phyloP scores from a whole-genome alignment of 2,888 invertebrate genomes.

The Zelleria hepariella region DNA sequence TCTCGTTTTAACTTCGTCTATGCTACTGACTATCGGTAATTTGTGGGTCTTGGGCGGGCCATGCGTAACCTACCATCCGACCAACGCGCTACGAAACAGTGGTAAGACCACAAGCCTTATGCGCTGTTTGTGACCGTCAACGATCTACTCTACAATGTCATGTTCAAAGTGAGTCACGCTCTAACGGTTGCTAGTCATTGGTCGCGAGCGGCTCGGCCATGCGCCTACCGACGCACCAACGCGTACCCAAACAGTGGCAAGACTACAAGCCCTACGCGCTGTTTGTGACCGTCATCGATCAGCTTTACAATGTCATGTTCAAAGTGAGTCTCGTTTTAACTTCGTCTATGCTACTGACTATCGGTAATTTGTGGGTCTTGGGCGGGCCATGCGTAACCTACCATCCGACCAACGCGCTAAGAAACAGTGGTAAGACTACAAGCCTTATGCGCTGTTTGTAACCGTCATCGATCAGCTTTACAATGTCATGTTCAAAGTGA shows the following conservation, averaged over 20 bases:
- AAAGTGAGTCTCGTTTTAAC: constrained; percentile 69
- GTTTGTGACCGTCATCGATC: constrained; percentile 88
- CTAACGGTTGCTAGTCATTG: constrained; percentile 81
- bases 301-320: constrained; percentile 87
- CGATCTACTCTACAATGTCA: constrained; percentile 85
- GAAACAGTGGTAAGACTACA: constrained; percentile 82
- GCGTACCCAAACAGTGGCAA: constrained; percentile 72
- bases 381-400: constrained; percentile 68
- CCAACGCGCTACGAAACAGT: constrained; percentile 72
- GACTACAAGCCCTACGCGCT: constrained; percentile 90
- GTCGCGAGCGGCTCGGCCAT: constrained; percentile 80
- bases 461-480: constrained; percentile 89
- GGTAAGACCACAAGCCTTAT: constrained; percentile 86
- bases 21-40: too few species aligned
- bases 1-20: background rate
- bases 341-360: background rate
- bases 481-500: constrained; percentile 83
- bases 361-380: too few species aligned
- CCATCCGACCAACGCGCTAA: constrained; percentile 71
- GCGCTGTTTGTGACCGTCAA: constrained; percentile 89
- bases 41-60: too few species aligned
- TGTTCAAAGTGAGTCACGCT: constrained; percentile 86
- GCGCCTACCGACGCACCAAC: constrained; percentile 71
- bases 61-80: constrained; percentile 67
- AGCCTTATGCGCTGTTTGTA: constrained; percentile 87